These are phyloP conservation scores for Plebejus anna DNA, from an alignment of 2,888 invertebrate genomes.

Conservation along the genomic window DNA sequence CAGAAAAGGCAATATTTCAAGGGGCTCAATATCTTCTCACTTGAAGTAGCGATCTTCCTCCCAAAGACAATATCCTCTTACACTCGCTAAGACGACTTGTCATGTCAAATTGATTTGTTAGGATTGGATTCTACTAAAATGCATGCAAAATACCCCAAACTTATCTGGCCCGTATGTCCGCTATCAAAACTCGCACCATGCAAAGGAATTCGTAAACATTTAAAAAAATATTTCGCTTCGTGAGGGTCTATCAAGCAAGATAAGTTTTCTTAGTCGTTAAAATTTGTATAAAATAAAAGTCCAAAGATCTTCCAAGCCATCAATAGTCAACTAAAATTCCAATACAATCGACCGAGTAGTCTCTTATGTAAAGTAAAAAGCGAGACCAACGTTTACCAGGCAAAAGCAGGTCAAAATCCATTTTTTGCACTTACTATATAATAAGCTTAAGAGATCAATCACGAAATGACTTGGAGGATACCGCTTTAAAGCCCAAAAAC, in stretches of 20 bases:
- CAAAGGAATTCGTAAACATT: conserved; percentile 1
- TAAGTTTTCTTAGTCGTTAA: background rate
- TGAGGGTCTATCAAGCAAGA: background rate
- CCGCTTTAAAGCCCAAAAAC: background rate
- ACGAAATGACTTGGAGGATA: background rate
- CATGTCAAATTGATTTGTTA: background rate
- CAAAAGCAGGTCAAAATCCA: background rate
- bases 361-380: background rate
- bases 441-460: background rate
- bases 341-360: background rate
- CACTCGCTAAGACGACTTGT: background rate
- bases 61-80: background rate
- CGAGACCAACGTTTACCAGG: background rate
- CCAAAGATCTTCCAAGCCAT: conserved; percentile 18
- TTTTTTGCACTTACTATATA: background rate
- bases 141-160: background rate
- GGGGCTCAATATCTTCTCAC: background rate
- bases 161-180: background rate
- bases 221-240: background rate
- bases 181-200: background rate
- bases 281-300: background rate
- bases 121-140: conserved; percentile 1
- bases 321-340: conserved; percentile 1
- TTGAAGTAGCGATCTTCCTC: background rate
- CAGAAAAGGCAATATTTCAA: background rate